phyloP scores from a whole-genome alignment of 2,113 vertebrate species.

The Chiloscyllium plagiosum region DNA sequence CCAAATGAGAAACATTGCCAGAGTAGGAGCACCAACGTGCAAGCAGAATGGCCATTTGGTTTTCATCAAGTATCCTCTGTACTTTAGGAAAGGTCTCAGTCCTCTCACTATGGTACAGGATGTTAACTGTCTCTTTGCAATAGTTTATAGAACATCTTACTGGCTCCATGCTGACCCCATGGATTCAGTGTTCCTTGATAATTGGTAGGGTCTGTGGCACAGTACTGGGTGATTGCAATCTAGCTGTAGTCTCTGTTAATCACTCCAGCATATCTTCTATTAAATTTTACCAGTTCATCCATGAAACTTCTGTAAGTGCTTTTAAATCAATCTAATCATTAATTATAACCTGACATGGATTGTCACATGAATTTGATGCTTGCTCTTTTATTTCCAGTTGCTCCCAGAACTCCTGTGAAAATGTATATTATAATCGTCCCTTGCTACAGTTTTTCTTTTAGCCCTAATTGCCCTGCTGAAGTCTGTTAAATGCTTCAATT shows the following conservation, averaged over 20 bases:
- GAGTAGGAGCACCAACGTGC: background rate
- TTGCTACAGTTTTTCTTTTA: background rate
- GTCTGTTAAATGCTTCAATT: background rate
- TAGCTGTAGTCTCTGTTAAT: background rate
- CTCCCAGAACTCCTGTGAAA: background rate
- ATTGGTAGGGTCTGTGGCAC: background rate
- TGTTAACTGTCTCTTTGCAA: background rate
- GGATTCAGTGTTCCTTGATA: background rate
- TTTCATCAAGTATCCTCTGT: background rate
- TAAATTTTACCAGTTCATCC: background rate
- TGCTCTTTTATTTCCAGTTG: background rate
- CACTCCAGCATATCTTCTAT: background rate
- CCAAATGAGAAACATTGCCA: background rate
- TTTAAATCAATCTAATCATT: background rate
- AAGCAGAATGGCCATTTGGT: background rate
- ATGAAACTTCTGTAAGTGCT: background rate
- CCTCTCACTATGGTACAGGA: background rate
- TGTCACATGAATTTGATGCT: background rate
- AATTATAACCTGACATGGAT: background rate
- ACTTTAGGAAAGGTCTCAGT: background rate
- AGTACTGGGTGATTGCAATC: background rate
- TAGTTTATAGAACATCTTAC: background rate
- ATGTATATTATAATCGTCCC: background rate
- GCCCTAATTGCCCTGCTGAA: conserved; percentile 10
- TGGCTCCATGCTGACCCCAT: background rate